Evolutionary conservation across 1,140 invertebrate genomes (phyloP).

Genomic region (Odontomachus brunneus): DNA sequence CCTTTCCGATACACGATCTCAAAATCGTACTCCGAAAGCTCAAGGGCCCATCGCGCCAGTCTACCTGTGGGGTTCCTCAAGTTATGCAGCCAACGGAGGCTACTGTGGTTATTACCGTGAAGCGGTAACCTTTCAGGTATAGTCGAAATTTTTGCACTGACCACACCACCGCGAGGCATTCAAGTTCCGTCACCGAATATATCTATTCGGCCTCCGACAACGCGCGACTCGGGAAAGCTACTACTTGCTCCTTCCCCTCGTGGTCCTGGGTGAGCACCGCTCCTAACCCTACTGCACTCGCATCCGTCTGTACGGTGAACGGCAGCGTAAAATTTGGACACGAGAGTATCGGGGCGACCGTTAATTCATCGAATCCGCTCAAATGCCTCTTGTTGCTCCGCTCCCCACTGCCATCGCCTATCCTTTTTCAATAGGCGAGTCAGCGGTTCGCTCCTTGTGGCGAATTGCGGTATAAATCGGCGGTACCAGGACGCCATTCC

Average conservation of each 20-base stretch:
- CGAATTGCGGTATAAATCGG: slow-evolving; percentile 79
- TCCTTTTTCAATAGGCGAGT: no score
- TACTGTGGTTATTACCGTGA: no score
- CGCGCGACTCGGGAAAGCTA: slow-evolving; percentile 16
- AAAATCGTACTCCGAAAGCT: slow-evolving; percentile 11
- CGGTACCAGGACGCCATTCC: slow-evolving; percentile 78
- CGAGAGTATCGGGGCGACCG: no score
- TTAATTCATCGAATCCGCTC: no score
- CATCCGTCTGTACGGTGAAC: slow-evolving; percentile 21
- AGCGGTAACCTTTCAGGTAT: no score
- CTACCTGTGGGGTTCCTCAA: no score
- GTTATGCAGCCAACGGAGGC: no score
- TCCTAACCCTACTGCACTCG: no score
- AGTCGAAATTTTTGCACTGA: slow-evolving; percentile 54
- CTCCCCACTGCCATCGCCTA: slow-evolving; percentile 3
- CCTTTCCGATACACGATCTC: slow-evolving; percentile 33
- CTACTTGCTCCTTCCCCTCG: neutral
- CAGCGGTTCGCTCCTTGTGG: slow-evolving; percentile 71
- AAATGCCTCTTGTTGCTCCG: no score
- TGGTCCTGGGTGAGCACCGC: neutral
- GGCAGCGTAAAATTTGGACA: neutral
- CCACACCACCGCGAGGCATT: no score
- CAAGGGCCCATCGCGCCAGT: slow-evolving; percentile 72
- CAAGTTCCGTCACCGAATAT: no score
- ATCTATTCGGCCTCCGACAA: slow-evolving; percentile 39